Conservation (phyloP, 1,140 invertebrate genomes). For the Zaprionus vittiger region DNA sequence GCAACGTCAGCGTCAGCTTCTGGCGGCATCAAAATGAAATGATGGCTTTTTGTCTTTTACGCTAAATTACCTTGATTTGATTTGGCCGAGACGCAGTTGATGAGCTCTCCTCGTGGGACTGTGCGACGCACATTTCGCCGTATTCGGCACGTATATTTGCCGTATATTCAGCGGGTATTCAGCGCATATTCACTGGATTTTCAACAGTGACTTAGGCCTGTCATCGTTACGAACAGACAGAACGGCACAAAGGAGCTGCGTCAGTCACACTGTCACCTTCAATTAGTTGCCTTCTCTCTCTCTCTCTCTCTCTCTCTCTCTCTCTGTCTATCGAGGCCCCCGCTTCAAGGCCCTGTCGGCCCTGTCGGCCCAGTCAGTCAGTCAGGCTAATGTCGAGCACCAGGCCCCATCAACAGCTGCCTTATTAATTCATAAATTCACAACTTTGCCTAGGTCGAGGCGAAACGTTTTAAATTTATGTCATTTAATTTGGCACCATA, state of each 20-base stretch:
- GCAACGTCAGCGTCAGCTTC: background rate
- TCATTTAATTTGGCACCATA: constrained; percentile 46
- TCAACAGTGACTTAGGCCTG: constrained; percentile 13
- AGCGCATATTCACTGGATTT: constrained; percentile 19
- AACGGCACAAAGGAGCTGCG: constrained; percentile 28
- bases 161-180: background rate
- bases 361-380: background rate
- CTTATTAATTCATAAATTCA: constrained; percentile 79
- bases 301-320: background rate
- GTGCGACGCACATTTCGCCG: background rate
- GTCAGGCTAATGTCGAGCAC: constrained; percentile 51
- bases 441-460: constrained; percentile 51
- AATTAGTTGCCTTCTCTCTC: constrained; percentile 61
- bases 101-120: constrained; percentile 25
- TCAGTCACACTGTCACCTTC: constrained; percentile 62
- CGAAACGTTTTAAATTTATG: constrained; percentile 56
- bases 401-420: constrained; percentile 57
- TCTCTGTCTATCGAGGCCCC: background rate
- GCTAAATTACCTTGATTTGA: constrained; percentile 83
- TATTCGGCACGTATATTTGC: background rate
- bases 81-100: constrained; percentile 56
- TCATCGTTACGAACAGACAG: constrained; percentile 24
- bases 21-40: constrained; percentile 63
- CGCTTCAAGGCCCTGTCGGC: background rate
- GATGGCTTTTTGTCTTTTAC: constrained; percentile 80